phyloP scores from a whole-genome alignment of 2,113 vertebrate species.

The Scomber scombrus region DNA sequence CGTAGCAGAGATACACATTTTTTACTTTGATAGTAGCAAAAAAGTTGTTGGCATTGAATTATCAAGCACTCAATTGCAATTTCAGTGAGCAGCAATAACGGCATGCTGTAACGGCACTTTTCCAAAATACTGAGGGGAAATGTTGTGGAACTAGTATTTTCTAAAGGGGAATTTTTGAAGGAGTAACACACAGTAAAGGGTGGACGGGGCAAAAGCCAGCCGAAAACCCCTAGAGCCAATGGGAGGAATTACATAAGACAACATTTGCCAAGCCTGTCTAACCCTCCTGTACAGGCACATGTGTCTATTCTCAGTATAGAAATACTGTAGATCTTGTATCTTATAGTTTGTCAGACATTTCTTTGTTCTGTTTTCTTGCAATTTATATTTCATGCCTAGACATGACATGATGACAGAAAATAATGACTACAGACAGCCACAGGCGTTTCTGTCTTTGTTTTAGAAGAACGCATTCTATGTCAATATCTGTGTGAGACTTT shows the following conservation, averaged over 20 bases:
- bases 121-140: conserved; percentile 47
- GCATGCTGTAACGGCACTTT: conserved; percentile 38
- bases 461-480: conserved; percentile 18
- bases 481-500: conserved; percentile 22
- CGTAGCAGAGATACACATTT: neutral
- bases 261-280: conserved; percentile 26
- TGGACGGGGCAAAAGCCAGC: conserved; percentile 1
- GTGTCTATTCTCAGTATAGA: conserved; percentile 15
- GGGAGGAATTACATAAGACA: conserved; percentile 49
- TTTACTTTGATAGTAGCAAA: conserved; percentile 10
- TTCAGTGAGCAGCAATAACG: conserved; percentile 16
- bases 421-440: conserved; percentile 25
- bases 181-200: conserved; percentile 12
- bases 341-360: neutral
- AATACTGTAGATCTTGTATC: conserved; percentile 2
- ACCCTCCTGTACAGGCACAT: conserved; percentile 4
- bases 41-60: conserved; percentile 29
- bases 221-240: conserved; percentile 42
- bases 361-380: neutral
- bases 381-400: conserved; percentile 40
- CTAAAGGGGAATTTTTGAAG: conserved; percentile 50
- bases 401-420: conserved; percentile 24
- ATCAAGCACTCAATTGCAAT: conserved; percentile 28
- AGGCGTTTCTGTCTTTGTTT: conserved; percentile 23
- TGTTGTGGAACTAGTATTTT: conserved; percentile 58